A percentile compares a stretch with the other conserved stretches of the same genome.
Evolutionary conservation across 2,888 invertebrate species (phyloP).

Genomic region (Drosophila recens): DNA sequence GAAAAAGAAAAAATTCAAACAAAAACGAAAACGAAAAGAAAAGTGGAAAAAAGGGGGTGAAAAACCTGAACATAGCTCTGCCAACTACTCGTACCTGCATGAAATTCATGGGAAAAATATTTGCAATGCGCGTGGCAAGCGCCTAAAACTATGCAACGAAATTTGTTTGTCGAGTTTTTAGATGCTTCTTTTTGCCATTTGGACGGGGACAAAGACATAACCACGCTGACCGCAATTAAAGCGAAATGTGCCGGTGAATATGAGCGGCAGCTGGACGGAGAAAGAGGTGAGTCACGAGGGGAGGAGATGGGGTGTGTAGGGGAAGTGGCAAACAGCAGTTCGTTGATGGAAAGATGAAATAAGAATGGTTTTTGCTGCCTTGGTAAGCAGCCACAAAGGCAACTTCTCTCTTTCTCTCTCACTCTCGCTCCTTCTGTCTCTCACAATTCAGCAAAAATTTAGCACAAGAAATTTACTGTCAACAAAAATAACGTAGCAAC

Average conservation of each 20-base stretch:
- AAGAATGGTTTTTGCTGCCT: constrained; percentile 49
- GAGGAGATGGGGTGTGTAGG: background rate
- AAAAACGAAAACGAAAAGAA: constrained; percentile 6
- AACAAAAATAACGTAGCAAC: constrained; percentile 42
- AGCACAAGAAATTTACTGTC: constrained; percentile 72
- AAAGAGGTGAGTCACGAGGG: background rate
- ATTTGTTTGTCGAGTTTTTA: constrained; percentile 49
- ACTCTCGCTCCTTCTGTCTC: background rate
- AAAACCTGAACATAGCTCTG: constrained; percentile 25
- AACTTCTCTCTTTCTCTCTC: constrained; percentile 9
- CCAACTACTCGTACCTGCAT: constrained; percentile 32
- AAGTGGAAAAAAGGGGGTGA: background rate
- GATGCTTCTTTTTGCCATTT: constrained; percentile 43
- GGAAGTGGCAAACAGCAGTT: background rate
- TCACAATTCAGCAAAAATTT: constrained; percentile 68
- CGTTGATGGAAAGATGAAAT: constrained; percentile 19
- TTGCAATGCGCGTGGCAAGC: constrained; percentile 34
- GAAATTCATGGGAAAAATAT: constrained; percentile 45
- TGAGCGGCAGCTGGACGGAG: constrained; percentile 1
- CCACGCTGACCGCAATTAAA: constrained; percentile 76
- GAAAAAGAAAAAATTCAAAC: constrained; percentile 11
- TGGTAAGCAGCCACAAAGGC: constrained; percentile 55
- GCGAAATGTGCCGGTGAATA: constrained; percentile 56
- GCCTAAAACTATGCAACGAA: constrained; percentile 64
- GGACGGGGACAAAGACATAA: constrained; percentile 60